These are phyloP conservation scores for Aethina tumida DNA, from an alignment of 1,140 invertebrate genomes.

Conservation along the genomic window DNA sequence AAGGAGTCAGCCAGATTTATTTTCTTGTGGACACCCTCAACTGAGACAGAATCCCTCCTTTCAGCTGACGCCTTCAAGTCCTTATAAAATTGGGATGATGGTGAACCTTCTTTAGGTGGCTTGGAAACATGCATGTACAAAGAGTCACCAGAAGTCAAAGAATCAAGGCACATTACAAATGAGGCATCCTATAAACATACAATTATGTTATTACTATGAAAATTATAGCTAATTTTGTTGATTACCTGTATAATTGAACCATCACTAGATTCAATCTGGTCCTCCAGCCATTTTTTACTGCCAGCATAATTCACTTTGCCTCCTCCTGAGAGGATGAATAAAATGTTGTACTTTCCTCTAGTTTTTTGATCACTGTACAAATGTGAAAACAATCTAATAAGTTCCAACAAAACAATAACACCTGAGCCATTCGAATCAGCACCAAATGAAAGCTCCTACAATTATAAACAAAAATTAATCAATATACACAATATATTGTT, in stretches of 20 bases:
- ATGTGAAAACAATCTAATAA: constrained; percentile 81
- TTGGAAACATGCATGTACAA: constrained; percentile 93
- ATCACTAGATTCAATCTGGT: constrained; percentile 72
- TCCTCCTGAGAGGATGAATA: constrained; percentile 85
- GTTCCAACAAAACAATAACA: constrained; percentile 76
- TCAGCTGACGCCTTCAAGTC: constrained; percentile 50
- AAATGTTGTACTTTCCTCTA: constrained; percentile 74
- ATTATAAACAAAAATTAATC: constrained; percentile 14
- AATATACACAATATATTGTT: background rate
- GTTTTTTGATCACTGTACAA: constrained; percentile 76
- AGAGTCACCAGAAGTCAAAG: constrained; percentile 54
- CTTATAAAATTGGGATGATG: constrained; percentile 61
- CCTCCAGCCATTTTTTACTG: constrained; percentile 93
- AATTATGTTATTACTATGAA: constrained; percentile 5
- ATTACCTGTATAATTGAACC: constrained; percentile 62
- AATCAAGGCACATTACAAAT: constrained; percentile 89
- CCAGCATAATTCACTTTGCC: constrained; percentile 93
- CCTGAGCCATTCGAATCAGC: constrained; percentile 93
- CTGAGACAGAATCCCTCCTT: constrained; percentile 41
- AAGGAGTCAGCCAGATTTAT: constrained; percentile 90
- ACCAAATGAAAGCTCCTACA: constrained; percentile 71
- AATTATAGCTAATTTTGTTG: constrained; percentile 4
- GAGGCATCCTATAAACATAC: constrained; percentile 60
- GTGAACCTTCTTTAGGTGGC: constrained; percentile 79
- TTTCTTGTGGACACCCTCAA: constrained; percentile 88